These are phyloP conservation scores for Brachirus orientalis DNA, from an alignment of 2,113 vertebrate species.

Conservation along the genomic window DNA sequence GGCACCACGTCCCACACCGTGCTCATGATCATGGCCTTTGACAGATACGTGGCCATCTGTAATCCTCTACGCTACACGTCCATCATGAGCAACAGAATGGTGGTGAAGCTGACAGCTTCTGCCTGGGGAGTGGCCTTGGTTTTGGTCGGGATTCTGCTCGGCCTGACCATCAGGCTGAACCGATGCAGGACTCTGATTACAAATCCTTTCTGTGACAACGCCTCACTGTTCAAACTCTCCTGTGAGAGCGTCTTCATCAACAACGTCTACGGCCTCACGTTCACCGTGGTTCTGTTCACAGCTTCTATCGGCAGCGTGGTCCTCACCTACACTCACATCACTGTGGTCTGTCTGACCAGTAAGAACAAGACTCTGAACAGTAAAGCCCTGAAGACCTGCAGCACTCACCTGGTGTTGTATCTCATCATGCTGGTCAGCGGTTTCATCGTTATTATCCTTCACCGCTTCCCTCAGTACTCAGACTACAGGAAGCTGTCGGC, in stretches of 20 bases:
- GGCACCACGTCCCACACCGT: constrained; percentile 52
- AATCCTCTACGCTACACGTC: constrained; percentile 62
- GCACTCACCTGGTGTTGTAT: constrained; percentile 67
- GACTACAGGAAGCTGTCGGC: constrained; percentile 55
- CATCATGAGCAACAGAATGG: constrained; percentile 69
- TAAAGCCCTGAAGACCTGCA: constrained; percentile 74
- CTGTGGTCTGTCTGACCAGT: constrained; percentile 56
- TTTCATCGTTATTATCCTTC: constrained; percentile 30
- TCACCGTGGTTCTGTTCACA: constrained; percentile 53
- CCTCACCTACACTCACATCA: constrained; percentile 70
- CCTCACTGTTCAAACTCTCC: constrained; percentile 75
- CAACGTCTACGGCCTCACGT: constrained; percentile 67
- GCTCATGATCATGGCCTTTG: constrained; percentile 76
- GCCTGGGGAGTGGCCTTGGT: constrained; percentile 65
- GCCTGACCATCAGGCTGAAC: constrained; percentile 63
- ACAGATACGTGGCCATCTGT: constrained; percentile 78
- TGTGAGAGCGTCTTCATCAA: constrained; percentile 68
- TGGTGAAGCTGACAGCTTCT: constrained; percentile 53
- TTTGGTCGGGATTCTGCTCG: constrained; percentile 59
- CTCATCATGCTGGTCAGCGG: constrained; percentile 47
- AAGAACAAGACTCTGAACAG: constrained; percentile 72
- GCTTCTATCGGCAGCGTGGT: constrained; percentile 62
- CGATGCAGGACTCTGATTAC: constrained; percentile 62
- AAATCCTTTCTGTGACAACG: constrained; percentile 70
- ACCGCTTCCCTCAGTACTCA: constrained; percentile 61